Base-by-base conservation (phyloP, 1,140 invertebrate species). In the Trachymyrmex septentrionalis region DNA sequence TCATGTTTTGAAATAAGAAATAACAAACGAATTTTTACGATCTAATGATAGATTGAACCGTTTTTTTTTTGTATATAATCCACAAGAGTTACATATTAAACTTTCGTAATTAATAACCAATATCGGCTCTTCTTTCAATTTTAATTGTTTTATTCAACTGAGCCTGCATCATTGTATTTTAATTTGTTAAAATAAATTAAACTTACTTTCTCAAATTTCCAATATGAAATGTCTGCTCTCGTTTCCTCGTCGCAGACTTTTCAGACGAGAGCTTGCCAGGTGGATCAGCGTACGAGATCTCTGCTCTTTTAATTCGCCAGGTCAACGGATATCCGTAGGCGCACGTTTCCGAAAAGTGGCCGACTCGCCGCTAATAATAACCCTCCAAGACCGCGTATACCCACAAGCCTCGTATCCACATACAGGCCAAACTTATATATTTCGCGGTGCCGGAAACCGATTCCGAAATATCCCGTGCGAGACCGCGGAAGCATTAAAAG, bases 371-470 rank as follows among this genome's bases (percentile, higher is more conserved):
- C 91, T 87, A 92, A 90, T 90, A 92, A 92, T 92, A 92, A 85
- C 61, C 53, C 34, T 14, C 61, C 50, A n/a, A 30, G 75, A 44
- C 55, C 27, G 14, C n/a, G 34, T 67, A 44, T 21, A 44, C 9
- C 34, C n/a, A 21, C n/a, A 21, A 48, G 66, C 30, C 34, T 27
- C 64, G 53, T 30, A 21, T 24, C 27, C 21, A n/a, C 21, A 10
- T 48, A 67, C 61, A 59, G 67, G 38, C 86, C 81, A 24, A 80
- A 88, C 85, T 88, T 91, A 34, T 91, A 34, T 84, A 92, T 89
- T 90, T 34, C 77, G 38, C 63, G 61, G 85, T 80, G 92, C 91
- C 92, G 92, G 92, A 93, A 92, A 92, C 88, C 87, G 84, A 86
- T 87, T 75, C 86, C 86, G 81, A 92, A 93, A 93, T 93, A 93